Percentiles rank a stretch among this genome's conserved stretches.
Conservation (phyloP, 2,113 vertebrate genomes). For the Beaufortia kweichowensis region DNA sequence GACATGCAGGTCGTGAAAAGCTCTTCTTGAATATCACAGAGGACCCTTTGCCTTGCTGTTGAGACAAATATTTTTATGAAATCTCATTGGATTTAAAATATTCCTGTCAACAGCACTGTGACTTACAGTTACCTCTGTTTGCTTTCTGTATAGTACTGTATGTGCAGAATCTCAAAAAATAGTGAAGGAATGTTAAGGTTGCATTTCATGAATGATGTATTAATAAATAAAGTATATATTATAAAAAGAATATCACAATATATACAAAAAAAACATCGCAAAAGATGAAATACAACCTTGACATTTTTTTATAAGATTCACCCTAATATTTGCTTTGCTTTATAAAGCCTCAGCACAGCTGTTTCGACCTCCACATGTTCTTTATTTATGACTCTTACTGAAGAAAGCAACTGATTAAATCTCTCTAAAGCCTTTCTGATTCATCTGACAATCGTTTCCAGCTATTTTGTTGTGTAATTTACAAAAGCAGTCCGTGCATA, state of each 20-base stretch:
- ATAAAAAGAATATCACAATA: background rate
- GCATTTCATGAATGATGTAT: background rate
- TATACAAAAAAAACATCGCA: too few relatives aligned
- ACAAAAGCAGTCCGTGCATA: conserved; percentile 58
- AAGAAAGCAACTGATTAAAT: conserved; percentile 40
- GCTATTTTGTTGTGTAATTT: conserved; percentile 57
- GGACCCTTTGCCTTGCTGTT: conserved; percentile 62
- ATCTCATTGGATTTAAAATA: conserved; percentile 3
- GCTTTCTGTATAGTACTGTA: background rate
- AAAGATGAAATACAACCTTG: background rate
- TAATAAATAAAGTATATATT: background rate
- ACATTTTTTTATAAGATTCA: background rate
- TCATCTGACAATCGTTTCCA: conserved; percentile 40
- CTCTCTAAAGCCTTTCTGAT: conserved; percentile 34
- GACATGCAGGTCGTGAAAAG: conserved; percentile 88
- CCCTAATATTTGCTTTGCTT: background rate
- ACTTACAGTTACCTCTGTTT: background rate
- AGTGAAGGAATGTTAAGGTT: too few relatives aligned
- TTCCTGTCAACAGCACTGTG: conserved; percentile 4
- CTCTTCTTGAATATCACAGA: conserved; percentile 71
- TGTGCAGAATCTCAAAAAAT: too few relatives aligned
- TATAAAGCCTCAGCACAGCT: background rate
- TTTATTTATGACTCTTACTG: background rate
- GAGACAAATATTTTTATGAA: conserved; percentile 51
- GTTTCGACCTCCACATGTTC: conserved; percentile 19